phyloP scores from a whole-genome alignment of 2,888 invertebrate genomes.

The Euphydryas editha region DNA sequence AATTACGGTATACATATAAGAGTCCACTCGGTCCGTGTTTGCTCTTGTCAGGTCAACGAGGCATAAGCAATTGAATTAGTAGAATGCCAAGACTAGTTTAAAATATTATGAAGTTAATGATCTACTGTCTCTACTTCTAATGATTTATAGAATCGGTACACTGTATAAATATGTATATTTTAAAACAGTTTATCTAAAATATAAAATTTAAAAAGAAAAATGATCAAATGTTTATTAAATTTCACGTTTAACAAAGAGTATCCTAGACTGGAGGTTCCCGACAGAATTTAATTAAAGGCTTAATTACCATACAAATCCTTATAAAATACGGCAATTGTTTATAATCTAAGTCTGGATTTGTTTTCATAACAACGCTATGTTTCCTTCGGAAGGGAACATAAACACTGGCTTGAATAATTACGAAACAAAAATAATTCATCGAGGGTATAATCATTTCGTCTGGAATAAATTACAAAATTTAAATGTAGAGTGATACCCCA shows the following conservation, averaged over 20 bases:
- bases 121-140: no score
- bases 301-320: slow-evolving; percentile 43
- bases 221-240: slow-evolving; percentile 17
- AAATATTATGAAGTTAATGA: no score
- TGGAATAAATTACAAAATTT: slow-evolving; percentile 6
- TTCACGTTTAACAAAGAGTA: slow-evolving; percentile 16
- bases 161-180: no score
- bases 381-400: slow-evolving; percentile 29
- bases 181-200: not conserved
- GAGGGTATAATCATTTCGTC: not conserved
- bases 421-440: slow-evolving; percentile 26
- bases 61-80: no score
- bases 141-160: no score
- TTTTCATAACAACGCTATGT: slow-evolving; percentile 33
- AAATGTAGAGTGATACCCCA: not conserved
- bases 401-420: slow-evolving; percentile 26
- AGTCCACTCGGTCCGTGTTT: no score
- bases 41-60: no score
- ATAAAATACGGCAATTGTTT: slow-evolving; percentile 46
- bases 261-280: slow-evolving; percentile 35
- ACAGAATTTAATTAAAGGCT: slow-evolving; percentile 50
- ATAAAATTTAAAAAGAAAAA: not conserved
- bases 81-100: no score
- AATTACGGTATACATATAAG: no score
- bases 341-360: slow-evolving; percentile 41